Evolutionary conservation across 2,797 vertebrate species (phyloP).

Genomic region (Dipus sagitta): DNA sequence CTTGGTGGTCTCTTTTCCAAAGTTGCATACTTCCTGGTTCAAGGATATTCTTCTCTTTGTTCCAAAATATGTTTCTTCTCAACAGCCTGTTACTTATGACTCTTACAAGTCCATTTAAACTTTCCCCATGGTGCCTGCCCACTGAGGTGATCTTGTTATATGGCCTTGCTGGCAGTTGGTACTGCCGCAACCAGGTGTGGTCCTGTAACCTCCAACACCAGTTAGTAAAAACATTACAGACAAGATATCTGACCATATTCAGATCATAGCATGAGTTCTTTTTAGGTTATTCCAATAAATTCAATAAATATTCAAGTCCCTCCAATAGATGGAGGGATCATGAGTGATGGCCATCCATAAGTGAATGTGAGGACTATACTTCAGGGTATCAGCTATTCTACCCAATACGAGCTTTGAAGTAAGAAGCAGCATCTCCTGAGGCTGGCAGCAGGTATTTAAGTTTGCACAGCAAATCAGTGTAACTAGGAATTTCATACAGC

Average conservation of each 20-base stretch:
- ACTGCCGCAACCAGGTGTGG: background rate
- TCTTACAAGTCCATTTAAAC: background rate
- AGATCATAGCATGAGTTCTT: background rate
- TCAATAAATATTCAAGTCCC: background rate
- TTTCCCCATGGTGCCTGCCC: background rate
- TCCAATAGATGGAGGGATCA: background rate
- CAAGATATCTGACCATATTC: background rate
- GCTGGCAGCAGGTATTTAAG: background rate
- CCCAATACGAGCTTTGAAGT: background rate
- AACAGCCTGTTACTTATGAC: background rate
- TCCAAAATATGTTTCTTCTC: too few relatives aligned
- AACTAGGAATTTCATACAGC: background rate
- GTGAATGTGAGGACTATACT: background rate
- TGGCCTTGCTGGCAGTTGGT: accelerated
- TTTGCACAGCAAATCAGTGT: background rate
- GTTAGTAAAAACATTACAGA: background rate
- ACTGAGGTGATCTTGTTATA: background rate
- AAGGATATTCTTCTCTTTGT: too few relatives aligned
- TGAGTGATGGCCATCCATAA: background rate
- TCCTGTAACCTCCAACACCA: background rate
- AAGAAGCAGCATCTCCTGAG: background rate
- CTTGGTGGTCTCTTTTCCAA: too few relatives aligned
- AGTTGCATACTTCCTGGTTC: too few relatives aligned
- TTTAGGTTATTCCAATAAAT: background rate
- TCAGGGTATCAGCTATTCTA: background rate